phyloP scores from a whole-genome alignment of 2,797 vertebrate species.

The Argya squamiceps region DNA sequence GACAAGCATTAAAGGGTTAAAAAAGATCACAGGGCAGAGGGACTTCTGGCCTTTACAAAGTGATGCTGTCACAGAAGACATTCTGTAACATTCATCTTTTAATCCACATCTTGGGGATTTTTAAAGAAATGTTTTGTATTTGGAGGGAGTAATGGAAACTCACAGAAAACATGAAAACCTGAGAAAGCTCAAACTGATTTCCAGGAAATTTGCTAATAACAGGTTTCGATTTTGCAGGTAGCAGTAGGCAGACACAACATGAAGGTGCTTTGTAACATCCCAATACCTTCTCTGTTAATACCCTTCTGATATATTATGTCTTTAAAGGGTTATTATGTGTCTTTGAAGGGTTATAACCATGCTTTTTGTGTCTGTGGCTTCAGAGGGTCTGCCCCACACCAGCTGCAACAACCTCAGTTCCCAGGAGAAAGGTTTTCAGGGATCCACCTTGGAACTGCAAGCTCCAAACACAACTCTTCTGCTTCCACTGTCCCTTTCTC shows the following conservation, averaged over 20 bases:
- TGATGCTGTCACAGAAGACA: background rate
- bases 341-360: background rate
- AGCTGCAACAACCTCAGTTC: background rate
- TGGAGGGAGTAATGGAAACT: background rate
- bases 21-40: background rate
- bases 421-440: background rate
- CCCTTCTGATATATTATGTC: background rate
- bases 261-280: background rate
- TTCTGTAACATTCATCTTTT: background rate
- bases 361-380: background rate
- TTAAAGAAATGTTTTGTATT: background rate
- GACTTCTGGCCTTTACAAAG: background rate
- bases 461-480: background rate
- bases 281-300: background rate
- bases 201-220: background rate
- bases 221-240: background rate
- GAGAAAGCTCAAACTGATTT: background rate
- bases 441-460: background rate
- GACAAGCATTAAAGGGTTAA: background rate
- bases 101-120: background rate
- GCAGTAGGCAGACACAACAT: background rate
- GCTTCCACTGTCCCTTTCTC: background rate
- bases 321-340: background rate
- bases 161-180: background rate
- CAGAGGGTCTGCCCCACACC: background rate